Percentiles rank a stretch among this genome's conserved stretches.
Conservation (phyloP, 1,140 invertebrate genomes). For the Leptinotarsa defecta region DNA sequence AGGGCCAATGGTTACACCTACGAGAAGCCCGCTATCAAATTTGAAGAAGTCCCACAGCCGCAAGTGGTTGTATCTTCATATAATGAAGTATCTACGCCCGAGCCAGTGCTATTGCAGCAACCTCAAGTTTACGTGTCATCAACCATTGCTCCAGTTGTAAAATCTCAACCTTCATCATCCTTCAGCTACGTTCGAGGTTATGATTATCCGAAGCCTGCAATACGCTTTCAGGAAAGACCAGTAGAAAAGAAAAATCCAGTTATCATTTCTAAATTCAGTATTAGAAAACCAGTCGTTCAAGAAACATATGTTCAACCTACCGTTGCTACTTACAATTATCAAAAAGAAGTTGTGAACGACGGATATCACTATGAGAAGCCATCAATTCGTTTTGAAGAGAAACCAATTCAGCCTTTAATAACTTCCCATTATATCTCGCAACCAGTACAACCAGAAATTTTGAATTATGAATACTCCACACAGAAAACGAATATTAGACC, state of each 20-base stretch:
- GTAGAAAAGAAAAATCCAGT: conserved; percentile 31
- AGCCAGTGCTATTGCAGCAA: conserved; percentile 24
- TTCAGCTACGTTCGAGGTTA: conserved; percentile 48
- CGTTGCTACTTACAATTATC: neutral
- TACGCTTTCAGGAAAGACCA: conserved; percentile 49
- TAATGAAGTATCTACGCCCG: conserved; percentile 21
- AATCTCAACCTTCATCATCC: conserved; percentile 10
- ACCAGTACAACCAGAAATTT: conserved; percentile 26
- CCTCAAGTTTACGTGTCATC: conserved; percentile 33
- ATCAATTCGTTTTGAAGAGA: conserved; percentile 55
- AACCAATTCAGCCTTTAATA: conserved; percentile 31
- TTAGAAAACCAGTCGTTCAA: conserved; percentile 45
- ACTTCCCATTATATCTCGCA: conserved; percentile 44
- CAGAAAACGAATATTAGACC: too few species aligned
- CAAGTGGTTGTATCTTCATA: neutral
- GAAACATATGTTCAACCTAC: conserved; percentile 42
- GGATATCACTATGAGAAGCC: conserved; percentile 58
- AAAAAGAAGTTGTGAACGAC: conserved; percentile 20
- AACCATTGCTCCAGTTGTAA: conserved; percentile 16
- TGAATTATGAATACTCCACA: neutral
- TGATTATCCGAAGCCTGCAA: conserved; percentile 56
- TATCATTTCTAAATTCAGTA: conserved; percentile 33
- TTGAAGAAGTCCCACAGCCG: conserved; percentile 38
- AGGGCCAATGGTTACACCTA: conserved; percentile 44
- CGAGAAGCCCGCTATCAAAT: conserved; percentile 41